Conservation (phyloP, 2,113 vertebrate species). For the Coracopsis vasa region DNA sequence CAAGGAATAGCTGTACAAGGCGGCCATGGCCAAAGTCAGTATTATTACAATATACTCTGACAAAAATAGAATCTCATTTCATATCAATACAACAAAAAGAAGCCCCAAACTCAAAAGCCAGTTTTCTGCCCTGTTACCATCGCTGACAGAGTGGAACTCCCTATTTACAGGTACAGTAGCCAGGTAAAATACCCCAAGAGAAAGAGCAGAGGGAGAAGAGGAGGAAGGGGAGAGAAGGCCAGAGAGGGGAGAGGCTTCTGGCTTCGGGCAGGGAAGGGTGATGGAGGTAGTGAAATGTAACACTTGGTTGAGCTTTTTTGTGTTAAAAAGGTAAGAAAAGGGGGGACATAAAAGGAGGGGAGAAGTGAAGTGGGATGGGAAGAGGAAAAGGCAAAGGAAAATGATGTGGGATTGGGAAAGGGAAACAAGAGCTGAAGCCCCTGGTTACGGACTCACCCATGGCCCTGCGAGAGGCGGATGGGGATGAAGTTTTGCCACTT, state of each 20-base stretch:
- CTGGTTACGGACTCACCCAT: rapidly evolving
- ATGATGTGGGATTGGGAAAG: neutral
- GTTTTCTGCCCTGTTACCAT: slow-evolving; percentile 75
- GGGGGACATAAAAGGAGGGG: rapidly evolving
- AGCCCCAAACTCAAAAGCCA: neutral
- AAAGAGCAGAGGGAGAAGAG: neutral
- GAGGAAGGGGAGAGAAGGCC: slow-evolving; percentile 1
- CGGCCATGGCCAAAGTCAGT: slow-evolving; percentile 70
- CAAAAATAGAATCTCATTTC: slow-evolving; percentile 84
- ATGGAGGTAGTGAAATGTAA: neutral
- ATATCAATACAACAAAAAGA: slow-evolving; percentile 75
- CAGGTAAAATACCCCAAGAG: slow-evolving; percentile 46
- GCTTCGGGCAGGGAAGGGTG: neutral
- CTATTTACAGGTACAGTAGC: slow-evolving; percentile 78
- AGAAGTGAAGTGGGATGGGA: neutral
- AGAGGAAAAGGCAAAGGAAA: neutral
- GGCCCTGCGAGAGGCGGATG: rapidly evolving
- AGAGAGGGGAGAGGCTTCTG: neutral
- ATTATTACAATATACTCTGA: slow-evolving; percentile 83
- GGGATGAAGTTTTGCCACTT: neutral
- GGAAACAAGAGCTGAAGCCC: neutral
- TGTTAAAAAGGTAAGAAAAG: neutral
- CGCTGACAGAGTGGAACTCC: slow-evolving; percentile 61
- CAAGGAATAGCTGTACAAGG: slow-evolving; percentile 72
- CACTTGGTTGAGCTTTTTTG: neutral